Evolutionary conservation across 2,113 vertebrate species (phyloP), one percentile per base, ranked within the genome.

Genomic region (Ciconia stormi): DNA sequence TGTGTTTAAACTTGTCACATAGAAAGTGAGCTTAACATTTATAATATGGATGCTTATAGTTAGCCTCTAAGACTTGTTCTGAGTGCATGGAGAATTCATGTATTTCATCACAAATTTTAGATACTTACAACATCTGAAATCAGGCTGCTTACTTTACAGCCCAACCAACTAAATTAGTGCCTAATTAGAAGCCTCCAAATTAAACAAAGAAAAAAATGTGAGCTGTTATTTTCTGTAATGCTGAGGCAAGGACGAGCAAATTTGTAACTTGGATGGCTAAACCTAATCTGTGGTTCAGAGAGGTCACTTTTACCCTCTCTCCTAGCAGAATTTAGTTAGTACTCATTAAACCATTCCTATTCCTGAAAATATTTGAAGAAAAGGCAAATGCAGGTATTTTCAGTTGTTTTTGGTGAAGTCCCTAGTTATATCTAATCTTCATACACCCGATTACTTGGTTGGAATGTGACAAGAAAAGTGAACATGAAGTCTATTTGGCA

Each of bases 371-470:
- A 49, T 22, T 61, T 55, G 10, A 63, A 34, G 11, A 59, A 94
- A 85, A 76, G 29, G 18, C 6, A 78, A 87, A 87, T 20, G 0
- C 23, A 49, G 27, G 18, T 77, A 88, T 34, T 71, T 93, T 86
- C 27, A 49, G 20, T 66, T 66, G 16, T 1, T 63, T 84, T 82
- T 85, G 8, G 36, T 69, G 13, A 79, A 56, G 7, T 56, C 5
- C 4, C 3, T 65, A 11, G 7, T 59, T 76, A 38, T 25, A 79
- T 13, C 17, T 82, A 46, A 61, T 62, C 71, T 72, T 89, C 7
- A 10, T 58, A 49, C 10, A 53, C 11, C 3, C 0, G 0, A 27
- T 61, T 85, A 80, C 25, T 65, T 85, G 11, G 7, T n/a, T 91
- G 36, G 40, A 91, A 91, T 77, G 19, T 55, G 52, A 44, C 19